phyloP scores from a whole-genome alignment of 2,797 vertebrate species.

The Rhinoraja longicauda region DNA sequence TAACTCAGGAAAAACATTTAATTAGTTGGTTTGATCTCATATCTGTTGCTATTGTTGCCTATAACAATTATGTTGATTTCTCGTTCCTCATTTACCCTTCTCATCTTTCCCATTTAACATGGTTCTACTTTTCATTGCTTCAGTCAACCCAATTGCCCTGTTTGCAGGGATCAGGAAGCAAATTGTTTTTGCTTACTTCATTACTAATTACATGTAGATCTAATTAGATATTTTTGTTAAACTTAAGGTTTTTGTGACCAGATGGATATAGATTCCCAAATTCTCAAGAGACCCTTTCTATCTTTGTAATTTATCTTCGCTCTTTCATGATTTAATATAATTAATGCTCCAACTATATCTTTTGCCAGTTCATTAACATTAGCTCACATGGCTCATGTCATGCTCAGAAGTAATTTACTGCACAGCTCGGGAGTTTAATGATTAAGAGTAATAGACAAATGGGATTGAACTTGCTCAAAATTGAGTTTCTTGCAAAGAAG shows the following conservation, averaged over 20 bases:
- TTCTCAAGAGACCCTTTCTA: not conserved
- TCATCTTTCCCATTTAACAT: not conserved
- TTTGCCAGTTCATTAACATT: not conserved
- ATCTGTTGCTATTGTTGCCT: not conserved
- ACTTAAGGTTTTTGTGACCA: not conserved
- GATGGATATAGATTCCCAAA: not conserved
- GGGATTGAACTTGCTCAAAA: not conserved
- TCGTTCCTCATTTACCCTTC: not conserved
- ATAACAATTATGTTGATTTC: not conserved
- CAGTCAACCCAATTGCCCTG: not conserved
- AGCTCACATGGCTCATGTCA: not conserved
- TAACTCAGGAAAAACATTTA: no score
- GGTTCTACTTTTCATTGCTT: not conserved
- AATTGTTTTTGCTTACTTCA: not conserved
- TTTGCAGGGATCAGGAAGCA: not conserved
- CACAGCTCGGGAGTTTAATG: not conserved
- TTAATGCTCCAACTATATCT: not conserved
- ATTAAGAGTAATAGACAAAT: not conserved
- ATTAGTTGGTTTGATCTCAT: not conserved
- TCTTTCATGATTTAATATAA: not conserved
- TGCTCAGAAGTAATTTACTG: not conserved
- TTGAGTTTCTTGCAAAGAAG: not conserved
- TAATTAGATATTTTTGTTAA: not conserved
- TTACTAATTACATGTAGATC: not conserved
- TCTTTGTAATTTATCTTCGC: not conserved